These are phyloP conservation scores for Ibidorhyncha struthersii DNA, from an alignment of 2,113 vertebrate species.

Conservation along the genomic window DNA sequence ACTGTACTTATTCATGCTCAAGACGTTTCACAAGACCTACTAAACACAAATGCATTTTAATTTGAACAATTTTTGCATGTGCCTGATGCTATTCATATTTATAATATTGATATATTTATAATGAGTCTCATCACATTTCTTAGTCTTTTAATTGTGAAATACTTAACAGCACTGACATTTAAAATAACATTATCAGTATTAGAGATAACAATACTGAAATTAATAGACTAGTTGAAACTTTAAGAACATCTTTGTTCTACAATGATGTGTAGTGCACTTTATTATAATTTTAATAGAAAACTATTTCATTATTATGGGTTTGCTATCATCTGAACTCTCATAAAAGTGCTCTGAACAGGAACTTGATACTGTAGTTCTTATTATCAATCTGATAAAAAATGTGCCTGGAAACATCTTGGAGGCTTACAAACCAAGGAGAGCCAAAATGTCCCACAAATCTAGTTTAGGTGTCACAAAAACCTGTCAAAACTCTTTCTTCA, in stretches of 20 bases:
- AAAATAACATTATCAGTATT: not conserved
- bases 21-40: not conserved
- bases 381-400: not conserved
- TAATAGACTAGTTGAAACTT: not conserved
- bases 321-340: not conserved
- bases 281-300: not conserved
- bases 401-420: not conserved
- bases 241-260: not conserved
- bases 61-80: not conserved
- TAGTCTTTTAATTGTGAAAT: not conserved
- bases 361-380: not conserved
- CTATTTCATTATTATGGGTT: not conserved
- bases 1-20: not conserved
- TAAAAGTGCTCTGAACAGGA: not conserved
- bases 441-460: not conserved
- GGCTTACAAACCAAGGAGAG: not conserved
- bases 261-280: not conserved
- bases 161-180: not conserved
- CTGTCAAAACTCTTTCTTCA: not conserved
- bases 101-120: not conserved
- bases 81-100: not conserved
- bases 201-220: not conserved
- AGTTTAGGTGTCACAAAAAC: not conserved
- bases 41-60: not conserved
- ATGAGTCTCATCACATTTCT: not conserved